These are phyloP conservation scores for Phasia obesa DNA, from an alignment of 2,888 invertebrate species.

Conservation along the genomic window DNA sequence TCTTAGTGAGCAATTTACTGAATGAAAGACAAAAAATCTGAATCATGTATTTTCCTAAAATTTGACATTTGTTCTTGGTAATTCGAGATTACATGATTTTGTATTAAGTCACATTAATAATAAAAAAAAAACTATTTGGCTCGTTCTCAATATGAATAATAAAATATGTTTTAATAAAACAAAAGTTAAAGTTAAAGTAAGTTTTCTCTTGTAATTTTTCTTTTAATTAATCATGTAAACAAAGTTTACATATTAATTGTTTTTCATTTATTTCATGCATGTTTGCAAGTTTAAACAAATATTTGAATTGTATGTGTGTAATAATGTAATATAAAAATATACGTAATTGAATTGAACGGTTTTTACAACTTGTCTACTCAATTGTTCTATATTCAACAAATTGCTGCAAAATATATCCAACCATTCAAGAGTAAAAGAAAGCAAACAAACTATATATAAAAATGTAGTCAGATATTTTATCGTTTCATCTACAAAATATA, in stretches of 20 bases:
- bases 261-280: not conserved
- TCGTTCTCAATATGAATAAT: not conserved
- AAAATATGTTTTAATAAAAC: constrained; percentile 1
- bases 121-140: no score
- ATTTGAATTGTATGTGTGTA: not conserved
- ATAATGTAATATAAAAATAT: constrained; percentile 12
- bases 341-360: constrained; percentile 20
- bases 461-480: constrained; percentile 21
- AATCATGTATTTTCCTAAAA: no score
- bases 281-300: not conserved
- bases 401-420: constrained; percentile 22
- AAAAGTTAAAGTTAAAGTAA: not conserved
- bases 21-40: no score
- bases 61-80: no score
- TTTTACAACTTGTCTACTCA: constrained; percentile 2
- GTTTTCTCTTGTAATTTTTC: constrained; percentile 14
- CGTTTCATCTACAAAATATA: constrained; percentile 23
- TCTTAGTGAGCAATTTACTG: no score
- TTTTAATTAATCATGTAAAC: constrained; percentile 31
- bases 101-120: no score
- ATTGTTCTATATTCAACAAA: constrained; percentile 47
- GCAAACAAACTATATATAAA: not conserved
- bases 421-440: not conserved
- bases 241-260: not conserved
- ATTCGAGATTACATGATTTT: no score